Evolutionary conservation across 2,113 vertebrate genomes (phyloP), one percentile per base, ranked within the genome.

Genomic region (Nipponia nippon): DNA sequence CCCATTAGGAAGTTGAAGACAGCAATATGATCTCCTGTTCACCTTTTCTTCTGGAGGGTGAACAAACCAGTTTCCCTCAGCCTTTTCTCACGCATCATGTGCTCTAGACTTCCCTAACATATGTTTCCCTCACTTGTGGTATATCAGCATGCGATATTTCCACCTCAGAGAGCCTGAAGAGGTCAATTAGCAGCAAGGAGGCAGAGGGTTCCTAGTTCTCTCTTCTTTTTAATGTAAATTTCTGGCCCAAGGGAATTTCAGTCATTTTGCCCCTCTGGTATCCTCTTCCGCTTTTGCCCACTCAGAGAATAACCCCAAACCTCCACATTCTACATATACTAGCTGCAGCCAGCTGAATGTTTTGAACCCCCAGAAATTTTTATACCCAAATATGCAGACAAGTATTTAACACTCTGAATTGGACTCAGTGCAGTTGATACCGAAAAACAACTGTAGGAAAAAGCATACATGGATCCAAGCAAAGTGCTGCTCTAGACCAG

Each of bases 111-210:
- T 70, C 61, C 32, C 50, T 70, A 75, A 50, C 32, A 50, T 13
- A 23, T 11, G 42, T 44, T 70, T 82, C 29, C 55, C 8, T 78
- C 21, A 29, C 18, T 44, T 86, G 18, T 3, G 11, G 34, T 40
- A 3, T 23, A 79, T 10, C 0, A 0, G 21, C 16, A 38, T 32
- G 18, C 5, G 36, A 1, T 53, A 63, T 42, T 87, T 80, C 49
- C 22, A 76, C 13, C 25, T 72, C 19, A 6, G n/a, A 46, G 56
- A 89, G 12, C 38, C 58, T 49, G 25, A 83, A 63, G 15, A 38
- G 4, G 5, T 72, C 19, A 79, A 27, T 58, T 53, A 79, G 36
- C 12, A 86, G 52, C 29, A 72, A 87, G 20, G 21, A 89, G 30
- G 25, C 11, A 90, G 23, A 77, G 11, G 20, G 13, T 56, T 56